phyloP scores from a whole-genome alignment of 1,140 invertebrate genomes.

The Drosophila burlai region DNA sequence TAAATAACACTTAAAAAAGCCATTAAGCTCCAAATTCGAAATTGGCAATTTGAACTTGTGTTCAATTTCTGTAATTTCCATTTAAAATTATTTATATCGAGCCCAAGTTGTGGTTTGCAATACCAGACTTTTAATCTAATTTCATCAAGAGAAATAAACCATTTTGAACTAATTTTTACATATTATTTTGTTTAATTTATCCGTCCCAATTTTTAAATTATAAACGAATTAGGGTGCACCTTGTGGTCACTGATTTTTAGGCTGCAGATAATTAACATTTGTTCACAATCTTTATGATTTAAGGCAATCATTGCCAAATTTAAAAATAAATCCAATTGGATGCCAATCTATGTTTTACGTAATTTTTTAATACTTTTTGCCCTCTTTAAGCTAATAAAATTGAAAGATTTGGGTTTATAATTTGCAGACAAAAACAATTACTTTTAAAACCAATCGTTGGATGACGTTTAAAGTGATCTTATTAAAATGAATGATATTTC shows the following conservation, averaged over 20 bases:
- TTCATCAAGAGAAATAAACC: neutral
- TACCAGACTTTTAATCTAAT: neutral
- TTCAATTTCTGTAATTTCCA: neutral
- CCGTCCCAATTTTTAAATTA: neutral
- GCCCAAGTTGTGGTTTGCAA: neutral
- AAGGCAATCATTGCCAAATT: conserved; percentile 3
- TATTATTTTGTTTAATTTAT: neutral
- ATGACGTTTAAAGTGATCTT: neutral
- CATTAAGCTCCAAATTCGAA: neutral
- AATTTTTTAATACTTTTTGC: neutral
- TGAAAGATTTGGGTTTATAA: neutral
- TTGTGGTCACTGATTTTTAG: conserved; percentile 3
- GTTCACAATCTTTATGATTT: conserved; percentile 1
- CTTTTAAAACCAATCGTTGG: neutral
- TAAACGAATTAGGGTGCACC: neutral
- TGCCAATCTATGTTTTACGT: neutral
- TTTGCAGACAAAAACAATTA: conserved; percentile 1
- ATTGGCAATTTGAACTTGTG: neutral
- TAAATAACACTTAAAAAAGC: neutral
- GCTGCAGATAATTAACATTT: conserved; percentile 8
- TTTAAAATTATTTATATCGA: neutral
- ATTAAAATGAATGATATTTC: neutral
- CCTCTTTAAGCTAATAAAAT: neutral
- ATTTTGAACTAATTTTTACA: neutral
- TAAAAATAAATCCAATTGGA: conserved; percentile 5